Conservation (phyloP, 2,113 vertebrate genomes). For the Hypanus sabinus region DNA sequence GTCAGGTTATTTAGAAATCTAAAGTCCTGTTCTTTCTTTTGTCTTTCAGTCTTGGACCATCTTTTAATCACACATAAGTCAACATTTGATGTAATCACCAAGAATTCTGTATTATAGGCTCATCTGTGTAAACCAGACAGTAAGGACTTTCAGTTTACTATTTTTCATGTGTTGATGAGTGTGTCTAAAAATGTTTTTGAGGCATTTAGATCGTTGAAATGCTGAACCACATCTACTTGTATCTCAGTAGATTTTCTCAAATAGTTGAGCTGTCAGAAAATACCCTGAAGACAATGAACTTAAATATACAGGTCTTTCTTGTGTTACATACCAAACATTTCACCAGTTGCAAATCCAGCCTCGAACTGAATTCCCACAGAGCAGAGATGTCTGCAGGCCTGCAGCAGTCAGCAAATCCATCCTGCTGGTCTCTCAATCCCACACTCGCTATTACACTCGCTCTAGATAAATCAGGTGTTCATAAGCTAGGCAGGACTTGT, state of each 20-base stretch:
- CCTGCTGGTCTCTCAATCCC: too few species aligned
- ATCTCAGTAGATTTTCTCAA: background rate
- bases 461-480: too few species aligned
- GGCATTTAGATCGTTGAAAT: background rate
- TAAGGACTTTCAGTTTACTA: background rate
- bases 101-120: background rate
- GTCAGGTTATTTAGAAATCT: background rate
- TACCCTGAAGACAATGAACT: background rate
- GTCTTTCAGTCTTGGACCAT: conserved; percentile 1
- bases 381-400: too few species aligned
- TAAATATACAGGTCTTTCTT: background rate
- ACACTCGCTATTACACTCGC: too few species aligned
- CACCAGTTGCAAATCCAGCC: too few species aligned
- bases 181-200: background rate
- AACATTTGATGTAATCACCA: conserved; percentile 2
- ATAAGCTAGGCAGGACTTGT: too few species aligned
- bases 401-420: too few species aligned
- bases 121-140: background rate
- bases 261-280: background rate
- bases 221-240: background rate
- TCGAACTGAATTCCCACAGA: too few species aligned
- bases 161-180: background rate
- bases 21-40: background rate
- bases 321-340: too few species aligned
- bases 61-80: background rate